phyloP scores from a whole-genome alignment of 2,888 invertebrate genomes.

The Lithophane leautieri region DNA sequence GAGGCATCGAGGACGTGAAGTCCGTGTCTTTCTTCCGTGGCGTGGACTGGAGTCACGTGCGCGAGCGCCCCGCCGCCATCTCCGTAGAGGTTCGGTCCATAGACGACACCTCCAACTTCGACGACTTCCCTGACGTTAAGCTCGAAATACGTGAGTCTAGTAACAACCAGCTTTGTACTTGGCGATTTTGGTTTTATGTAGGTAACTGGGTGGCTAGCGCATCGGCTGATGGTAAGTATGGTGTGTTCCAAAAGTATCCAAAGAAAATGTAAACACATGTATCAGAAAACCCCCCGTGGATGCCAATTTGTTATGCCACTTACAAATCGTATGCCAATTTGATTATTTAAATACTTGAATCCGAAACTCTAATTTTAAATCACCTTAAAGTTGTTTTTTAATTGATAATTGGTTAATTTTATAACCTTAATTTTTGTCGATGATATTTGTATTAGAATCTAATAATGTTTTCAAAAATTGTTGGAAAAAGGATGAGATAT shows the following conservation, averaged over 20 bases:
- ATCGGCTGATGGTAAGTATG: not conserved
- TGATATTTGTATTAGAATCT: not conserved
- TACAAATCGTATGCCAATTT: not conserved
- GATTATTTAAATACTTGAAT: not conserved
- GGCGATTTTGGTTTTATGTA: not conserved
- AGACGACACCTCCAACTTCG: slow-evolving; percentile 99
- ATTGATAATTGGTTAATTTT: not conserved
- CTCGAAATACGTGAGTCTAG: slow-evolving; percentile 97
- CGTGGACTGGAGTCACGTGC: slow-evolving; percentile 99
- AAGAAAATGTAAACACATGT: not conserved
- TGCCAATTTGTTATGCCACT: not conserved
- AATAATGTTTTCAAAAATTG: not conserved
- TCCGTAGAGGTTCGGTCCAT: slow-evolving; percentile 99
- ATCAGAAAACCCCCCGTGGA: not conserved
- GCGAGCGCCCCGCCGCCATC: slow-evolving; percentile 99
- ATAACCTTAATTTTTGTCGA: not conserved
- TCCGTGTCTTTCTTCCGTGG: slow-evolving; percentile 98
- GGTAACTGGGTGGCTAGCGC: not conserved
- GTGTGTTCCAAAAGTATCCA: not conserved
- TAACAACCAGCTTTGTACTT: slow-evolving; percentile 6
- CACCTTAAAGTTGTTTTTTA: not conserved
- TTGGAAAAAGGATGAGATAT: no score
- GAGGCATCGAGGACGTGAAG: slow-evolving; percentile 98
- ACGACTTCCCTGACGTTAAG: slow-evolving; percentile 99
- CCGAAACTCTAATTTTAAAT: not conserved